Conservation (phyloP, 1,140 invertebrate species). For the Pemphigus obesinymphae region DNA sequence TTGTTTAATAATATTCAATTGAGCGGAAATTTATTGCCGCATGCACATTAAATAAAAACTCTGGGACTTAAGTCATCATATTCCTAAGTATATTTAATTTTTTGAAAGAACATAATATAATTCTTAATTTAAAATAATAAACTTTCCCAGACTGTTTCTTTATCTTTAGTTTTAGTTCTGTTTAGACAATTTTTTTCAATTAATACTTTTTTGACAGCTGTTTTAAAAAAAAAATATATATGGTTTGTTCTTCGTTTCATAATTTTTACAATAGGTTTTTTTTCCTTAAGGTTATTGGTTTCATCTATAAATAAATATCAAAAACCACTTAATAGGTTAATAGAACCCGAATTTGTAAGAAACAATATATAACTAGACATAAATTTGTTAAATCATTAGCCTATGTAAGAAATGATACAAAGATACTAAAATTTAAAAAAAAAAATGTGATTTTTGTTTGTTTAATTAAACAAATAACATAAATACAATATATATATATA, state of each 20-base stretch:
- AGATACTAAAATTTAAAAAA: slow-evolving; percentile 9
- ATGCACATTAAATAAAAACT: slow-evolving; percentile 25
- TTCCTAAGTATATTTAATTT: slow-evolving; percentile 39
- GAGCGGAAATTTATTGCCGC: not conserved
- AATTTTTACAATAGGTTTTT: slow-evolving; percentile 18
- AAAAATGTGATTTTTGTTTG: slow-evolving; percentile 34
- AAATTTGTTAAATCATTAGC: slow-evolving; percentile 19
- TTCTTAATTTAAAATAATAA: slow-evolving; percentile 39
- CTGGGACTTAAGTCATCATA: slow-evolving; percentile 28
- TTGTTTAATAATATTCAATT: not conserved
- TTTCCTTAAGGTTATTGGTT: slow-evolving; percentile 33
- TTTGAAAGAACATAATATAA: slow-evolving; percentile 34
- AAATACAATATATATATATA: slow-evolving; percentile 20
- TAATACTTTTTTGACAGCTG: slow-evolving; percentile 26
- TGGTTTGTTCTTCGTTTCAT: slow-evolving; percentile 25
- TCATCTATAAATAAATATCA: slow-evolving; percentile 31
- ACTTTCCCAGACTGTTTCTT: slow-evolving; percentile 39
- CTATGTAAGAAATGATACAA: slow-evolving; percentile 25
- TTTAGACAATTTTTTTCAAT: slow-evolving; percentile 33
- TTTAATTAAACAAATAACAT: slow-evolving; percentile 27
- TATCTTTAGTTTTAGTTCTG: slow-evolving; percentile 39
- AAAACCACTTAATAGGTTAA: slow-evolving; percentile 3
- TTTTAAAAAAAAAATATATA: slow-evolving; percentile 16
- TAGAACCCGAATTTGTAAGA: slow-evolving; percentile 19
- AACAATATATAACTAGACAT: slow-evolving; percentile 15